A percentile compares a stretch with the other conserved stretches of the same genome.
phyloP scores from a whole-genome alignment of 2,797 vertebrate genomes.

The Cuculus canorus region DNA sequence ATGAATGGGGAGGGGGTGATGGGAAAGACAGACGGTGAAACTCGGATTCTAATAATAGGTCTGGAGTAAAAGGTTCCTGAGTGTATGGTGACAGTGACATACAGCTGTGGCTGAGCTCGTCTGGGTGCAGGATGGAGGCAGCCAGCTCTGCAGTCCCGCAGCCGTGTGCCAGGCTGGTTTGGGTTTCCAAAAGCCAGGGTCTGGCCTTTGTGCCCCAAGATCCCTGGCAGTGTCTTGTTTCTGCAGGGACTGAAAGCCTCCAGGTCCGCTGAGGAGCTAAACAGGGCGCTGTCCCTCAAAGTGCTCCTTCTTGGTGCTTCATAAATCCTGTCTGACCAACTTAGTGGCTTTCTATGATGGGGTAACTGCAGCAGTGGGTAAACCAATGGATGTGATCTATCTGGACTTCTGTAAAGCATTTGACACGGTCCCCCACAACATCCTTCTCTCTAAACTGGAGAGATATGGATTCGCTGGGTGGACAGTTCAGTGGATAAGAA shows the following conservation, averaged over 20 bases:
- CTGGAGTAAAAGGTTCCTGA: conserved; percentile 52
- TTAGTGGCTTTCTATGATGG: too few relatives aligned
- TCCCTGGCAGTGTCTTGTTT: not conserved
- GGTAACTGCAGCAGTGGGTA: too few relatives aligned
- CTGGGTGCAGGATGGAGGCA: not conserved
- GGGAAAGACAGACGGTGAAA: not conserved
- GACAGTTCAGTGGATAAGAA: too few relatives aligned
- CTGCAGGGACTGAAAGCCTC: not conserved
- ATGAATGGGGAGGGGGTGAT: conserved; percentile 27
- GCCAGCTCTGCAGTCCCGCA: not conserved
- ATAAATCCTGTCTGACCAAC: too few relatives aligned
- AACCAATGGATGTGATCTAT: too few relatives aligned
- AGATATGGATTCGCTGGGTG: too few relatives aligned
- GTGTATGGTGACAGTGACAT: conserved; percentile 35
- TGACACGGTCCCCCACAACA: too few relatives aligned
- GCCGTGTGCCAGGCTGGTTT: not conserved
- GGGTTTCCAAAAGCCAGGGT: not conserved
- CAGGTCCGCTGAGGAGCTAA: not conserved
- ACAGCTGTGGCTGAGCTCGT: not conserved
- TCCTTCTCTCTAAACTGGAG: too few relatives aligned
- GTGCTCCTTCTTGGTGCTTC: too few relatives aligned
- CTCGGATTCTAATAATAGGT: conserved; percentile 46
- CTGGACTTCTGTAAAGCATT: too few relatives aligned
- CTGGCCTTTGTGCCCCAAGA: not conserved
- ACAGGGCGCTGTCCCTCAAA: too few relatives aligned